Evolutionary conservation across 92 coral and sea anemone species (phyloP), one percentile per base, ranked within the genome.

Genomic region (Actinostola sp.): DNA sequence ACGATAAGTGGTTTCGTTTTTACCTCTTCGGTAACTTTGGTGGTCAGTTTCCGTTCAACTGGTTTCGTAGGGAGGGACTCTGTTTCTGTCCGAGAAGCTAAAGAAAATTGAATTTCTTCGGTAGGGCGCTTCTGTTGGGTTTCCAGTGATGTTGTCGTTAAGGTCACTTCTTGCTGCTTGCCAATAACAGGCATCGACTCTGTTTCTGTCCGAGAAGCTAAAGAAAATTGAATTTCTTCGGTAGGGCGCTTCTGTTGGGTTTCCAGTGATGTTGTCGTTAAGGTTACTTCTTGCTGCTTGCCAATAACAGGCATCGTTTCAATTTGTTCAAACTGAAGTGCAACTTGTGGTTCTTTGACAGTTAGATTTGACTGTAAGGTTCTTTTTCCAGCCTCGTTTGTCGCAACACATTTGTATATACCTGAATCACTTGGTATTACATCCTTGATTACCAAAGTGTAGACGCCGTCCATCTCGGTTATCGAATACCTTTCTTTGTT

Each of bases 351-450:
- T 53, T 92, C 97, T 65, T 84, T 86, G 11, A 95, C 92, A 26
- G 83, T 61, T 16, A 95, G 90, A 16, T 76, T 87, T 39, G 93
- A 82, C 57, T 91, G 82, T 38, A 90, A 73, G 50, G 93, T 88
- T 57, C 81, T 89, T 78, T 78, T 89, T 26, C 99, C 99, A 62
- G 76, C 92, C 55, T 87, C 80, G 63, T 95, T 95, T 10, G 84
- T 78, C 35, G 96, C 97, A 14, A 81, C 80, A 55, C 97, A 91
- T 20, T 92, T 87, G 71, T 88, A 91, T 41, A 81, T 90, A 23
- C 99, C 99, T 76, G 91, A 89, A 67, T 95, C 99, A 4, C 76
- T 88, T 55, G 81, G 88, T 20, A 79, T 86, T 28, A 88, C 83
- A 61, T 89, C 99, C 32, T 77, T 82, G 38, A 95, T 78, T 14